Evolutionary conservation across 2,113 vertebrate species (phyloP).

Genomic region (Actenoides hombroni): DNA sequence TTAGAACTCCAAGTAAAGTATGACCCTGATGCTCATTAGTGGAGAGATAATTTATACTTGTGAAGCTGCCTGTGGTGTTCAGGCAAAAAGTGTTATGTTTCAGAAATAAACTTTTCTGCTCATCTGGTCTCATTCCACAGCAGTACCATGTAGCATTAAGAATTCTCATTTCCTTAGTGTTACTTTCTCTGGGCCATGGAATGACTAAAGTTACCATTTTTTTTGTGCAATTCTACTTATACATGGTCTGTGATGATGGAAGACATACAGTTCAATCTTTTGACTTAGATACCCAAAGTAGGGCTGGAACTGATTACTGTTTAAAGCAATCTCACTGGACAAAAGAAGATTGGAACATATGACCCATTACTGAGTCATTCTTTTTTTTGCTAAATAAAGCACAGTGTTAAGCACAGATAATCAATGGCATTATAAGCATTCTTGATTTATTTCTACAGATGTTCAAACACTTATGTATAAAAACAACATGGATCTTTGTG

Average conservation of each 20-base stretch:
- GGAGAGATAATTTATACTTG: conserved; percentile 26
- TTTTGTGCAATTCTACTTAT: not conserved
- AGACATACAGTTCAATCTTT: not conserved
- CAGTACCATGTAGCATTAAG: not conserved
- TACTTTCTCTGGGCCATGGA: not conserved
- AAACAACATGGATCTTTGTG: not conserved
- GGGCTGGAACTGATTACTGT: not conserved
- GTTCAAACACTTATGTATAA: not conserved
- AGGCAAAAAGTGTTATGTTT: not conserved
- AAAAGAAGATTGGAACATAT: not conserved
- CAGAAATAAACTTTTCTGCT: conserved; percentile 21
- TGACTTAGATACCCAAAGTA: not conserved
- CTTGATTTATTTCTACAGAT: not conserved
- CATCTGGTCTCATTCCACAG: not conserved
- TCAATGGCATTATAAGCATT: not conserved
- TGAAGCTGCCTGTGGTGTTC: not conserved
- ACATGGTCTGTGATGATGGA: not conserved
- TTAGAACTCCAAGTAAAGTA: conserved; percentile 25
- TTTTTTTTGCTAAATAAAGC: not conserved
- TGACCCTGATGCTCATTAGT: conserved; percentile 20
- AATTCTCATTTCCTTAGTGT: not conserved
- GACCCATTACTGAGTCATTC: not conserved
- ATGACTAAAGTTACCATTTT: not conserved
- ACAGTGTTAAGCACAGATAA: not conserved
- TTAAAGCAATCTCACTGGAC: not conserved